phyloP scores from a whole-genome alignment of 37 sponge, comb jelly and placozoan genomes.

The Hexactinellida sp. region DNA sequence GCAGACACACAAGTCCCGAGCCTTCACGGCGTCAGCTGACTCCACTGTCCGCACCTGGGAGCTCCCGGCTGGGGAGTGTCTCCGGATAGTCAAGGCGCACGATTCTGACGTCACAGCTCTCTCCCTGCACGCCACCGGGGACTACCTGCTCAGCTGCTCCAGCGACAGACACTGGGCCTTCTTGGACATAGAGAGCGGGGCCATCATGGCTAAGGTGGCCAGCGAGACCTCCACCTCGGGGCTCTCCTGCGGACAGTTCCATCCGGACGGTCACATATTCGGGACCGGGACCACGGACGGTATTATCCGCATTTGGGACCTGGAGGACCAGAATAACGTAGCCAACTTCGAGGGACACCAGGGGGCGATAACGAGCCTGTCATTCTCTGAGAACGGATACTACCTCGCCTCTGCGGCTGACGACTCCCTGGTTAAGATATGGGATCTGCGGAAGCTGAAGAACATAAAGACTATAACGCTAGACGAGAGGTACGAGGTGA shows the following conservation, averaged over 20 bases:
- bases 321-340: constrained; percentile 91
- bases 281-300: constrained; percentile 94
- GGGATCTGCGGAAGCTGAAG: constrained; percentile 96
- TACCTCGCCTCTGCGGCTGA: constrained; percentile 89
- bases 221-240: constrained; percentile 20
- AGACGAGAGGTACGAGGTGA: constrained; percentile 66
- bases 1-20: constrained; percentile 69
- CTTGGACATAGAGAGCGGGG: constrained; percentile 74
- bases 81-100: constrained; percentile 69
- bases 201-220: constrained; percentile 53
- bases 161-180: constrained; percentile 91
- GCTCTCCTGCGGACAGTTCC: constrained; percentile 94
- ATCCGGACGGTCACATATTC: constrained; percentile 98
- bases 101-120: constrained; percentile 83
- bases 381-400: constrained; percentile 99
- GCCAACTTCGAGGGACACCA: constrained; percentile 96
- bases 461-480: constrained; percentile 89
- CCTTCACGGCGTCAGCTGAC: constrained; percentile 80
- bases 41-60: constrained; percentile 71
- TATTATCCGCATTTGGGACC: constrained; percentile 95
- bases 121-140: constrained; percentile 91
- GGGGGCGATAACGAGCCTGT: constrained; percentile 69
- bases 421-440: constrained; percentile 81
- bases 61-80: constrained; percentile 27
- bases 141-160: constrained; percentile 79